Conservation (phyloP, 2,797 vertebrate species). For the Prunella strophiata region DNA sequence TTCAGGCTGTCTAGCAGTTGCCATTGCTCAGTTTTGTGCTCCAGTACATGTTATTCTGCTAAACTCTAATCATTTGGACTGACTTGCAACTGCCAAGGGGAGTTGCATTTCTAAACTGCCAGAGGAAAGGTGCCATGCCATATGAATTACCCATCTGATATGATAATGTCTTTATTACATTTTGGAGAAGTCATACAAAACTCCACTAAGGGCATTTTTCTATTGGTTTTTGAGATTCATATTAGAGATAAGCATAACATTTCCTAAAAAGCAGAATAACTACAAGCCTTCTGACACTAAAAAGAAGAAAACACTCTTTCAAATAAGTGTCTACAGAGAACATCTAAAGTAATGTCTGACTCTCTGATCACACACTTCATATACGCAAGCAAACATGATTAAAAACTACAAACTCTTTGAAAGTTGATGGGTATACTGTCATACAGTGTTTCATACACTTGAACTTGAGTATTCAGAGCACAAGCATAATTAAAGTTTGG, state of each 20-base stretch:
- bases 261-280: slow-evolving; percentile 26
- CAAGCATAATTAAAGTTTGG: slow-evolving; percentile 19
- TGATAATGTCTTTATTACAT: slow-evolving; percentile 4
- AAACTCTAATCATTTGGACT: slow-evolving; percentile 10
- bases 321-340: background rate
- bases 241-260: background rate
- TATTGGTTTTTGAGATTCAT: background rate
- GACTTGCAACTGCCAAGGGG: background rate
- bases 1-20: background rate
- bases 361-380: background rate
- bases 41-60: background rate
- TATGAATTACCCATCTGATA: slow-evolving; percentile 50
- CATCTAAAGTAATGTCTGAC: background rate
- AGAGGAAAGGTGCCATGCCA: slow-evolving; percentile 28
- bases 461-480: slow-evolving; percentile 5
- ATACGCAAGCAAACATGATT: background rate
- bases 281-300: slow-evolving; percentile 1
- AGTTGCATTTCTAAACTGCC: slow-evolving; percentile 29
- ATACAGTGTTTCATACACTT: background rate
- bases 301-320: background rate
- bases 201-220: background rate
- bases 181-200: background rate
- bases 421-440: background rate
- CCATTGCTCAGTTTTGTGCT: background rate
- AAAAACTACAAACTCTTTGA: background rate